Evolutionary conservation across 1,140 invertebrate species (phyloP).

Genomic region (Caenorhabditis inopinata): DNA sequence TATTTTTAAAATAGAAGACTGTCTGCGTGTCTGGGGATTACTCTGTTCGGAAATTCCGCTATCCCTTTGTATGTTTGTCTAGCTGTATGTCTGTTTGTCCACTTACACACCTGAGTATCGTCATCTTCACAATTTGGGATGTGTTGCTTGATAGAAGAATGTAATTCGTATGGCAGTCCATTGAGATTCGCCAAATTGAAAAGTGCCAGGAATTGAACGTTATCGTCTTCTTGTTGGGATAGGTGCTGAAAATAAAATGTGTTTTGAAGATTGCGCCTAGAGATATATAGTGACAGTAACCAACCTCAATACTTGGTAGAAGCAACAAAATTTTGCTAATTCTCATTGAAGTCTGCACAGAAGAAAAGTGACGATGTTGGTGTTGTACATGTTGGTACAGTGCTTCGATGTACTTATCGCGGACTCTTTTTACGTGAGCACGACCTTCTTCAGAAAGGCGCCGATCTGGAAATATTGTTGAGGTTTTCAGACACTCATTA

Average conservation of each 20-base stretch:
- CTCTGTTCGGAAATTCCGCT: no score
- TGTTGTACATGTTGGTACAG: constrained; percentile 46
- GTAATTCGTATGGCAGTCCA: constrained; percentile 49
- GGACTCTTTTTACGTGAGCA: constrained; percentile 41
- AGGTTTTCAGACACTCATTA: no score
- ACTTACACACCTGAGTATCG: constrained; percentile 15
- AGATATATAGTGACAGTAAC: no score
- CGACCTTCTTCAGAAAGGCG: constrained; percentile 43
- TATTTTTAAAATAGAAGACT: no score
- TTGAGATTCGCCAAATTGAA: constrained; percentile 52
- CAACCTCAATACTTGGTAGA: constrained; percentile 47
- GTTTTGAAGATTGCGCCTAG: background rate
- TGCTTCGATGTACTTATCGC: constrained; percentile 51
- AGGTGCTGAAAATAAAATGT: constrained; percentile 37
- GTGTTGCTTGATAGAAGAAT: constrained; percentile 45
- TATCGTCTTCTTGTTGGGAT: constrained; percentile 53
- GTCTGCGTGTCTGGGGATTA: no score
- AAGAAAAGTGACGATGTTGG: constrained; percentile 40
- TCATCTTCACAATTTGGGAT: constrained; percentile 6
- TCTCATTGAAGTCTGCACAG: constrained; percentile 41
- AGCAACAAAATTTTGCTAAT: constrained; percentile 46
- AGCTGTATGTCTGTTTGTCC: no score
- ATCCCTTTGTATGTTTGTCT: no score
- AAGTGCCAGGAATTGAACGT: constrained; percentile 50
- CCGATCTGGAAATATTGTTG: constrained; percentile 41